Evolutionary conservation across 2,888 invertebrate species (phyloP).

Genomic region (Limenitis camilla): DNA sequence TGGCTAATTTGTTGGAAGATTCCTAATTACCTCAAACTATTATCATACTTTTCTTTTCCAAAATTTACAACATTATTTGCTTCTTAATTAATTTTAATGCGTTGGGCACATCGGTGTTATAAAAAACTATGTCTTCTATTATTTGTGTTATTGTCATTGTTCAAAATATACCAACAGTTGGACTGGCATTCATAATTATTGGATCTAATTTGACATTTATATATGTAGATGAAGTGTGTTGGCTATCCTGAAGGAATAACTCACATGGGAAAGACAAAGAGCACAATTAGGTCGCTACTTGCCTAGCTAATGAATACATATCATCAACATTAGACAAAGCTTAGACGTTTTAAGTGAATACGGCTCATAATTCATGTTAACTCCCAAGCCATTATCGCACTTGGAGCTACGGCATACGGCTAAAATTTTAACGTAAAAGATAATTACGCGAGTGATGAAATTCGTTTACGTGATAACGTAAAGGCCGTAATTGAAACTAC

Average conservation of each 20-base stretch:
- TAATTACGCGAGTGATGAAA: conserved; percentile 10
- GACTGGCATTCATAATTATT: too few relatives aligned
- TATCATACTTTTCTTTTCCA: too few relatives aligned
- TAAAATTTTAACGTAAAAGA: neutral
- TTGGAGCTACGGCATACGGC: conserved; percentile 2
- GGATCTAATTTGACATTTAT: too few relatives aligned
- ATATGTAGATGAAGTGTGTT: neutral
- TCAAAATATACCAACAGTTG: too few relatives aligned
- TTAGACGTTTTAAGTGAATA: conserved; percentile 4
- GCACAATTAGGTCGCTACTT: conserved; percentile 14
- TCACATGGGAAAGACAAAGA: neutral
- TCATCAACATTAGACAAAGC: conserved; percentile 14
- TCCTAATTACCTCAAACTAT: too few relatives aligned
- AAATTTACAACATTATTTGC: too few relatives aligned
- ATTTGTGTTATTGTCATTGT: too few relatives aligned
- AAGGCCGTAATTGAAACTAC: conserved; percentile 16
- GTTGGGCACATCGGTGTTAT: too few relatives aligned
- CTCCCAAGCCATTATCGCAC: conserved; percentile 6
- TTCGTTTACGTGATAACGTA: conserved; percentile 11
- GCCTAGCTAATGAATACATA: conserved; percentile 17
- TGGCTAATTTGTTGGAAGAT: too few relatives aligned
- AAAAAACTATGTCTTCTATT: too few relatives aligned
- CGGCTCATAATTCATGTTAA: conserved; percentile 1
- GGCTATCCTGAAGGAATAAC: neutral
- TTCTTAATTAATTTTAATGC: too few relatives aligned